Evolutionary conservation across 2,888 invertebrate genomes (phyloP).

Genomic region (Thumatha senex): DNA sequence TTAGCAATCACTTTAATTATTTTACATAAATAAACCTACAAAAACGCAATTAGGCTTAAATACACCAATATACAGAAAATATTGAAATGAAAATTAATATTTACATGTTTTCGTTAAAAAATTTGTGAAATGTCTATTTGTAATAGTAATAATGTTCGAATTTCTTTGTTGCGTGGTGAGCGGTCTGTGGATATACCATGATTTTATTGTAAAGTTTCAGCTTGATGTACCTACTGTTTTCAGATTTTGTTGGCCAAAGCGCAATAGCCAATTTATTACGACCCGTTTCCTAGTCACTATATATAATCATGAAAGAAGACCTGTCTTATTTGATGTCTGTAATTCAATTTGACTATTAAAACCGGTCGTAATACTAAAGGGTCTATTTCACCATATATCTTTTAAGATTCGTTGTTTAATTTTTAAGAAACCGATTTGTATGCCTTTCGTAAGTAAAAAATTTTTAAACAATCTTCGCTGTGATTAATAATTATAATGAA

Average conservation of each 20-base stretch:
- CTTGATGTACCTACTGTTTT: constrained; percentile 18
- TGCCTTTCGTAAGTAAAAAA: too few species aligned
- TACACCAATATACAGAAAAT: too few species aligned
- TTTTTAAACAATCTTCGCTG: too few species aligned
- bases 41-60: too few species aligned
- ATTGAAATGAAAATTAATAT: too few species aligned
- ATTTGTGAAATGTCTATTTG: background rate
- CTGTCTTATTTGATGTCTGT: too few species aligned
- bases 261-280: background rate
- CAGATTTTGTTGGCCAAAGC: constrained; percentile 9
- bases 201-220: constrained; percentile 7
- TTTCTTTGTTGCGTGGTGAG: constrained; percentile 6
- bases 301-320: background rate
- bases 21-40: too few species aligned
- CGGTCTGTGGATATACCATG: constrained; percentile 8
- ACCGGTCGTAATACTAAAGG: background rate
- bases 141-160: background rate
- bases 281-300: background rate
- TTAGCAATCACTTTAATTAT: too few species aligned
- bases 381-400: background rate
- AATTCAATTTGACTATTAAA: background rate
- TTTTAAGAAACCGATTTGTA: too few species aligned
- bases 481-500: too few species aligned
- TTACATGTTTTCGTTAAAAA: too few species aligned
- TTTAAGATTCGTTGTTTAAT: background rate